Conservation (phyloP, 2,888 invertebrate species). For the Sesamia inferens region DNA sequence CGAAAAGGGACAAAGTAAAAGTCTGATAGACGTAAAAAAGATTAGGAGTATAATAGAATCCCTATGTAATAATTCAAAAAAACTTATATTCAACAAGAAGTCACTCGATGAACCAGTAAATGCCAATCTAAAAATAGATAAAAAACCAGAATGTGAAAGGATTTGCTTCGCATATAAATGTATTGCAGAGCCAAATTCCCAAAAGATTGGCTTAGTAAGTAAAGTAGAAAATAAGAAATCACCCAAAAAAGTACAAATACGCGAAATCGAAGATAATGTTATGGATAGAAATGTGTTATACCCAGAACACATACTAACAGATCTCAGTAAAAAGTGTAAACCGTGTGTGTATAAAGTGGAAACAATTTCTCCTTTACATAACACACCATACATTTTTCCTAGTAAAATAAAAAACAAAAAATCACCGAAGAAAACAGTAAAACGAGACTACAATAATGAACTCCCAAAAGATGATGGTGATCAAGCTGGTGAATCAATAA, state of each 20-base stretch:
- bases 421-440: not conserved
- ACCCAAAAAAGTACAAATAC: not conserved
- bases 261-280: not conserved
- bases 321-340: too few relatives aligned
- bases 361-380: too few relatives aligned
- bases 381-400: too few relatives aligned
- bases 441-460: not conserved
- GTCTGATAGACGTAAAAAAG: slow-evolving; percentile 18
- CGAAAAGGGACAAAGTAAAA: slow-evolving; percentile 9
- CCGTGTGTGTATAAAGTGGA: too few relatives aligned
- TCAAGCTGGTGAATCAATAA: slow-evolving; percentile 52
- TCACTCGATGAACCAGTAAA: not conserved
- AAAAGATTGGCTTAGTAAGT: not conserved
- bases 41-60: slow-evolving; percentile 47
- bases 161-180: not conserved
- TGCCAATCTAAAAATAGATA: not conserved
- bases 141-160: not conserved
- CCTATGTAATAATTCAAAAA: slow-evolving; percentile 56
- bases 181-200: not conserved
- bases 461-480: slow-evolving; percentile 29
- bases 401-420: not conserved
- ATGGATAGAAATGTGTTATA: not conserved
- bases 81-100: slow-evolving; percentile 22
- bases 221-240: slow-evolving; percentile 8
- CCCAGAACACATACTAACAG: not conserved